A percentile compares a stretch with the other conserved stretches of the same genome.
These are phyloP conservation scores for Octonoba sinensis DNA, from an alignment of 2,888 invertebrate genomes.

Conservation along the genomic window DNA sequence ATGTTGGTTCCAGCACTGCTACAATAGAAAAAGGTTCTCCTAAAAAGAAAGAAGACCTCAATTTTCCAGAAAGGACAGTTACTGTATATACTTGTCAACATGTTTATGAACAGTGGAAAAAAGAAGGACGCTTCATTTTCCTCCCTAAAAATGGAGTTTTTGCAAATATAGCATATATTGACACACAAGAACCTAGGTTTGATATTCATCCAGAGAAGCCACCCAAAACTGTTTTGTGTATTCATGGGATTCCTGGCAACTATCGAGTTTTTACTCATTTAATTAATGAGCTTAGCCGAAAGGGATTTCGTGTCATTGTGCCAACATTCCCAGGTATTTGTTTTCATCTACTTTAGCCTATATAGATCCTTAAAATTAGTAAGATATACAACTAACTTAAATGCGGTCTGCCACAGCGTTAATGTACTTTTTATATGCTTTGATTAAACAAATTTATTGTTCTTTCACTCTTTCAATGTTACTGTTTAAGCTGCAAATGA, in stretches of 20 bases:
- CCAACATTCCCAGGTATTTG: slow-evolving; percentile 49
- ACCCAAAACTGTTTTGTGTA: slow-evolving; percentile 30
- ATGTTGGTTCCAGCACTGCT: slow-evolving; percentile 9
- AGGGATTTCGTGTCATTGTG: slow-evolving; percentile 43
- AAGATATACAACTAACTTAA: too few relatives aligned
- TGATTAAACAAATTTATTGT: too few relatives aligned
- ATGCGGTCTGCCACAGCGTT: too few relatives aligned
- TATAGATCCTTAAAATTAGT: too few relatives aligned
- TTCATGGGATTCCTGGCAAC: slow-evolving; percentile 54
- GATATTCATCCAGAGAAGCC: not conserved
- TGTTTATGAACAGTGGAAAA: slow-evolving; percentile 39
- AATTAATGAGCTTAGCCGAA: slow-evolving; percentile 28
- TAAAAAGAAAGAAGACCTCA: slow-evolving; percentile 12
- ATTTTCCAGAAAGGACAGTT: slow-evolving; percentile 37
- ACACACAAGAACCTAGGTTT: slow-evolving; percentile 2
- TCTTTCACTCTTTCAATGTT: too few relatives aligned
- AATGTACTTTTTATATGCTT: too few relatives aligned
- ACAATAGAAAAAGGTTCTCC: slow-evolving; percentile 8
- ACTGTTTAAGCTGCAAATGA: too few relatives aligned
- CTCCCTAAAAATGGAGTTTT: slow-evolving; percentile 36
- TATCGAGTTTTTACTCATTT: slow-evolving; percentile 39
- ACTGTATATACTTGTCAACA: slow-evolving; percentile 43
- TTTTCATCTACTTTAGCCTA: not conserved
- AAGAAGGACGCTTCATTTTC: not conserved
- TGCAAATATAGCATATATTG: slow-evolving; percentile 25